Conservation (phyloP, 2,113 vertebrate genomes). For the Turnix velox region DNA sequence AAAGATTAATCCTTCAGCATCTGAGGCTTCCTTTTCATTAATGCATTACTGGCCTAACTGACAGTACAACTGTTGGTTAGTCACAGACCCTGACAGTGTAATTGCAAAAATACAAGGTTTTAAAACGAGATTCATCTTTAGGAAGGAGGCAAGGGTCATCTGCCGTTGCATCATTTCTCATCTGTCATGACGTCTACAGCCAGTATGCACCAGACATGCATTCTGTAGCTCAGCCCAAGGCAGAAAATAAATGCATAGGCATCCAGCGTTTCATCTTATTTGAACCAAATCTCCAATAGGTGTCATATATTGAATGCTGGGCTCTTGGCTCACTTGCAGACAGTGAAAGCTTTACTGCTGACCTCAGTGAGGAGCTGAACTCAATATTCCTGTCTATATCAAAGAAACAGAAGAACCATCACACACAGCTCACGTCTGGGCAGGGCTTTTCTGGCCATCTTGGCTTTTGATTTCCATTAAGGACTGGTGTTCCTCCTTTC, state of each 20-base stretch:
- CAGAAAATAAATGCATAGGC: neutral
- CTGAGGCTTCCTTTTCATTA: neutral
- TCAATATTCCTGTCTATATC: neutral
- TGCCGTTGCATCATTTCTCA: neutral
- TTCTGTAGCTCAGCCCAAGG: neutral
- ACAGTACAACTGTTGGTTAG: neutral
- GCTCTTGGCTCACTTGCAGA: neutral
- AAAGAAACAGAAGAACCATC: neutral
- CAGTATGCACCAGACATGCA: neutral
- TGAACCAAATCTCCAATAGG: neutral
- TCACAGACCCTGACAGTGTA: neutral
- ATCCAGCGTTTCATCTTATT: neutral
- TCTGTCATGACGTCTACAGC: neutral
- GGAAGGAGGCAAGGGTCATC: neutral
- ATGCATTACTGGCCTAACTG: neutral
- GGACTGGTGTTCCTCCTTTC: neutral
- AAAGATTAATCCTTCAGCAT: neutral
- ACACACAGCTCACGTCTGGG: neutral
- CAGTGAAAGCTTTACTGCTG: neutral
- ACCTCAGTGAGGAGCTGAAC: neutral
- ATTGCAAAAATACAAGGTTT: neutral
- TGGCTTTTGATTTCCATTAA: neutral
- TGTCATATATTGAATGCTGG: neutral
- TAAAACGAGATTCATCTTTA: neutral
- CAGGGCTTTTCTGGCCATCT: neutral